Evolutionary conservation across 2,888 invertebrate species (phyloP).

Genomic region (Anagyrus pseudococci): DNA sequence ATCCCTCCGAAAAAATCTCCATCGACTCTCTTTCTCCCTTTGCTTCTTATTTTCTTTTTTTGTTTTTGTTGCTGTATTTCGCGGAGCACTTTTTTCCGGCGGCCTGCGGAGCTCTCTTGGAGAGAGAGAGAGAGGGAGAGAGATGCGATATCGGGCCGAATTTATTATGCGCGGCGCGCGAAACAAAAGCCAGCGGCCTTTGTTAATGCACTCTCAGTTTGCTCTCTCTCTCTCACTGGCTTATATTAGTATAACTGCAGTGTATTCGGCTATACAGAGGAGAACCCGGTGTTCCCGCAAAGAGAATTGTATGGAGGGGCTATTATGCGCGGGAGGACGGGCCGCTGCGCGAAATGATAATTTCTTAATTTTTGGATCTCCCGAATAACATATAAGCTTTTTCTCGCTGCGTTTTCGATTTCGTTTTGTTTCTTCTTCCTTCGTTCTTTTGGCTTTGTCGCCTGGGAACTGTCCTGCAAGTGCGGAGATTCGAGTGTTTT

Average conservation of each 20-base stretch:
- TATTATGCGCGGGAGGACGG: constrained; percentile 5
- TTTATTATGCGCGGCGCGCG: constrained; percentile 20
- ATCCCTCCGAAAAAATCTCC: no score
- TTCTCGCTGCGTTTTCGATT: neutral
- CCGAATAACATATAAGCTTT: neutral
- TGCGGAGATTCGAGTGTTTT: no score
- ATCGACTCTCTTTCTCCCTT: no score
- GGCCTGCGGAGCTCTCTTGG: no score
- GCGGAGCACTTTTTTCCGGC: no score
- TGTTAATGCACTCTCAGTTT: neutral
- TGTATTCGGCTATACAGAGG: constrained; percentile 10
- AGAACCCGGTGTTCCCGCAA: neutral
- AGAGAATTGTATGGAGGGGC: neutral
- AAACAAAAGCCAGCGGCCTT: constrained; percentile 2
- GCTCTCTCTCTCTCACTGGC: neutral
- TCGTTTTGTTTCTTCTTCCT: neutral
- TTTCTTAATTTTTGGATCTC: constrained; percentile 33
- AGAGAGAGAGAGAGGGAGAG: no score
- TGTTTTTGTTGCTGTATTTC: neutral
- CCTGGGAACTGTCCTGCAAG: no score
- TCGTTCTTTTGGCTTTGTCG: no score
- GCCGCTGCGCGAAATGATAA: constrained; percentile 22
- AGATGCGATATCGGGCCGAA: constrained; percentile 26
- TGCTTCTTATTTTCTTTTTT: neutral
- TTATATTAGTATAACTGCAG: neutral